These are phyloP conservation scores for Xenopus laevis DNA, from an alignment of 2,113 vertebrate species.

Conservation along the genomic window DNA sequence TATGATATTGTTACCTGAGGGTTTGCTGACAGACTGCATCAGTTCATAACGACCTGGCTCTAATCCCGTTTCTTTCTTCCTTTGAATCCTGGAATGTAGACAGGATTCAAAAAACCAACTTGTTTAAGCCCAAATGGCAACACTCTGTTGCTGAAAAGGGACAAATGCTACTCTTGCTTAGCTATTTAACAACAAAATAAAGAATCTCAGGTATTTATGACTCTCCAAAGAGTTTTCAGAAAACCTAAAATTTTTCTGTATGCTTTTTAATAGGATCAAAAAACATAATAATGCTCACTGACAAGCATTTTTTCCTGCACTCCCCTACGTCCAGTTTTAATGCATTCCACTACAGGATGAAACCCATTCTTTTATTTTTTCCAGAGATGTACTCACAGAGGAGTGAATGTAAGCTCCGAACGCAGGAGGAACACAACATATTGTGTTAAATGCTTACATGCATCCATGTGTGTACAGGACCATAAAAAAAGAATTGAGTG, in stretches of 20 bases:
- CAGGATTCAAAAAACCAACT: slow-evolving; percentile 59
- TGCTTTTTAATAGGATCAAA: neutral
- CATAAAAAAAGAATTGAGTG: too few species aligned
- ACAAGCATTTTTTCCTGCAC: too few species aligned
- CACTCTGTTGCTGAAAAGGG: slow-evolving; percentile 45
- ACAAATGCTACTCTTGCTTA: slow-evolving; percentile 44
- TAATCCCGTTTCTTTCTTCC: slow-evolving; percentile 55
- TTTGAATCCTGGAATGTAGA: slow-evolving; percentile 67
- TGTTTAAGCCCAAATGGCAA: slow-evolving; percentile 63
- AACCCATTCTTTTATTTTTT: too few species aligned
- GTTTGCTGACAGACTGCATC: slow-evolving; percentile 66
- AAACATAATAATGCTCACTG: slow-evolving; percentile 1
- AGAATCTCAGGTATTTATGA: slow-evolving; percentile 45
- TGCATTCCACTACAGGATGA: too few species aligned
- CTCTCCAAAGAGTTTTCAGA: slow-evolving; percentile 40
- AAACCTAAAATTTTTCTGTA: slow-evolving; percentile 13
- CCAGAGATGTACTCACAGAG: too few species aligned
- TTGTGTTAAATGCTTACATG: too few species aligned
- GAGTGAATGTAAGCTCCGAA: too few species aligned
- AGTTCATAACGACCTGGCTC: slow-evolving; percentile 58
- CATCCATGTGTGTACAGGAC: too few species aligned
- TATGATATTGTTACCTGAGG: slow-evolving; percentile 68
- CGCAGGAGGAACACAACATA: too few species aligned
- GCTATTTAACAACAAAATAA: slow-evolving; percentile 44
- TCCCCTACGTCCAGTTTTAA: too few species aligned